These are phyloP conservation scores for Drosophila pallidifrons DNA, from an alignment of 1,140 invertebrate species.

Conservation along the genomic window DNA sequence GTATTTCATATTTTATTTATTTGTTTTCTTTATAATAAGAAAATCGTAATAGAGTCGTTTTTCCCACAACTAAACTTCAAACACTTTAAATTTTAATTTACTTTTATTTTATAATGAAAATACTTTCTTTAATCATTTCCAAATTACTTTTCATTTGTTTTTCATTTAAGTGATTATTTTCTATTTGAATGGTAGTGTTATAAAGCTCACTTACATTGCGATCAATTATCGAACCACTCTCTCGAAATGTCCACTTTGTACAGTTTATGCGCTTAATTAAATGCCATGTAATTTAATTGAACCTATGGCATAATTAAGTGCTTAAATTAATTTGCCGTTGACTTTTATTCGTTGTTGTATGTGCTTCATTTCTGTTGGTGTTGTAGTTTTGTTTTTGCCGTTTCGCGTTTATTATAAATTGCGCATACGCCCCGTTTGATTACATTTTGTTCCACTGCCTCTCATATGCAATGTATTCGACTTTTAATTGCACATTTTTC, in stretches of 20 bases:
- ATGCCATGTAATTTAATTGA: conserved; percentile 71
- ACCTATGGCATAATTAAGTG: conserved; percentile 68
- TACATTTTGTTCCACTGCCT: conserved; percentile 18
- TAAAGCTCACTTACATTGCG: background rate
- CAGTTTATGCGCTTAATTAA: conserved; percentile 69
- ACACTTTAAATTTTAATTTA: too few species aligned
- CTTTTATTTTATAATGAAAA: too few species aligned
- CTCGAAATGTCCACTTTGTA: conserved; percentile 1
- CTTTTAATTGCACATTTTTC: conserved; percentile 77
- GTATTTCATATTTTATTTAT: too few species aligned
- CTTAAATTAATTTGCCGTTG: conserved; percentile 72
- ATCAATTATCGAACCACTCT: background rate
- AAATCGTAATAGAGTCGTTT: too few species aligned
- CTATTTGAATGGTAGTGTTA: too few species aligned
- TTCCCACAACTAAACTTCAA: too few species aligned
- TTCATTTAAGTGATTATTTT: background rate
- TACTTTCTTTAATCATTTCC: too few species aligned
- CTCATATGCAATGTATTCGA: conserved; percentile 42
- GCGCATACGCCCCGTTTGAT: conserved; percentile 66
- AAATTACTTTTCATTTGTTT: background rate
- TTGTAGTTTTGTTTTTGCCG: conserved; percentile 3
- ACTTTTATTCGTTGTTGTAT: conserved; percentile 48
- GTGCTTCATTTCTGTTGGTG: background rate
- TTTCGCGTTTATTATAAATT: conserved; percentile 44
- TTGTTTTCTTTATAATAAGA: too few species aligned